Evolutionary conservation across 2,888 invertebrate genomes (phyloP).

Genomic region (Aricia artaxerxes): DNA sequence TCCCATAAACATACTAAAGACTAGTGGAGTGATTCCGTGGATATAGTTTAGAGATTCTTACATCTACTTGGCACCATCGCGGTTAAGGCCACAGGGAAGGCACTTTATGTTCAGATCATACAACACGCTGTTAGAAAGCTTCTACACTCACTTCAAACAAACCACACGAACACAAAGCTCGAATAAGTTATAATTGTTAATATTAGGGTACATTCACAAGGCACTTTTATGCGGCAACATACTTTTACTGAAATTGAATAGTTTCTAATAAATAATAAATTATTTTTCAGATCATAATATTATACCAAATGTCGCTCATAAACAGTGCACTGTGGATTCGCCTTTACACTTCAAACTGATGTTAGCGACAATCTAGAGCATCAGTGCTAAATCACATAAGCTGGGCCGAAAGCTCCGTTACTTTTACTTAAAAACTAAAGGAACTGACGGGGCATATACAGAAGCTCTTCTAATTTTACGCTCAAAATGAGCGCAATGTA

Average conservation of each 20-base stretch:
- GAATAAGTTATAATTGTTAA: conserved; percentile 51
- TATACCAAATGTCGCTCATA: background rate
- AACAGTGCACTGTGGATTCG: background rate
- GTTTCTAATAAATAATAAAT: background rate
- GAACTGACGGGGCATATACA: background rate
- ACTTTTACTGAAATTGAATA: background rate
- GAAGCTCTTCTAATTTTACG: background rate
- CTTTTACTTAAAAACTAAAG: background rate
- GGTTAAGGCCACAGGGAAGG: conserved; percentile 49
- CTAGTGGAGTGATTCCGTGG: conserved; percentile 59
- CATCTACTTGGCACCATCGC: conserved; percentile 55
- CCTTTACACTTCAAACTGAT: conserved; percentile 3
- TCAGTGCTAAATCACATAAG: background rate
- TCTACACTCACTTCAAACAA: conserved; percentile 48
- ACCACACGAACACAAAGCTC: conserved; percentile 53
- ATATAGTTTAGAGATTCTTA: conserved; percentile 62
- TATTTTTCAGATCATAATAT: background rate
- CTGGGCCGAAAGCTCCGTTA: background rate
- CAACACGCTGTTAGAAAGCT: conserved; percentile 45
- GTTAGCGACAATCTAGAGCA: background rate
- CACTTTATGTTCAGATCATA: conserved; percentile 40
- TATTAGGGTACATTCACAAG: conserved; percentile 23
- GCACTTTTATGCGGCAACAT: background rate
- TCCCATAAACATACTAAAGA: conserved; percentile 42
- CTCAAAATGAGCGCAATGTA: background rate